Conservation (phyloP, 2,888 invertebrate genomes). For the Nemoura dubitans region DNA sequence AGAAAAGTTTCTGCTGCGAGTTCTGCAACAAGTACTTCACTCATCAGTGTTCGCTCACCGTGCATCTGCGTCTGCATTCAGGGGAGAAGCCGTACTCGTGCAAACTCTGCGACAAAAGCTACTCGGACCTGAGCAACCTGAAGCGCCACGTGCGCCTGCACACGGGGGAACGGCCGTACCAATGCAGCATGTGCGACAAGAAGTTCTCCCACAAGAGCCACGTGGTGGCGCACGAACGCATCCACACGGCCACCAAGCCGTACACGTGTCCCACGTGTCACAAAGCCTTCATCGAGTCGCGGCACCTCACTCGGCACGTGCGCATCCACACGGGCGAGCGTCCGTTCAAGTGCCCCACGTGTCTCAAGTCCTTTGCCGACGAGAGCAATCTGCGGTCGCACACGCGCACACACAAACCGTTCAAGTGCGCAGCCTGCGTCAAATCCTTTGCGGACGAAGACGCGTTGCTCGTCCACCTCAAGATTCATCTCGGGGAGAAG, state of each 20-base stretch:
- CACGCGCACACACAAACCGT: constrained; percentile 13
- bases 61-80: background rate
- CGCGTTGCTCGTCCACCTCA: background rate
- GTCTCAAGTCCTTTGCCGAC: background rate
- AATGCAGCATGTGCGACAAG: background rate
- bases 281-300: background rate
- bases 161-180: constrained; percentile 13
- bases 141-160: background rate
- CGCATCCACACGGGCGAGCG: constrained; percentile 10
- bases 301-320: background rate
- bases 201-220: constrained; percentile 23
- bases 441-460: constrained; percentile 8
- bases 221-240: background rate
- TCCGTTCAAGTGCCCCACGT: constrained; percentile 9
- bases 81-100: constrained; percentile 19
- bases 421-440: background rate
- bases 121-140: background rate
- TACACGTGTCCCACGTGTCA: background rate
- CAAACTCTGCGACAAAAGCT: background rate
- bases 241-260: background rate
- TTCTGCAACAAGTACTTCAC: background rate
- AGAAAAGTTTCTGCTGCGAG: background rate
- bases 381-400: constrained; percentile 7
- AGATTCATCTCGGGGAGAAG: constrained; percentile 21
- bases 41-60: background rate